These are phyloP conservation scores for Micropoecilia bifurca DNA, from an alignment of 2,797 vertebrate species.

Conservation along the genomic window DNA sequence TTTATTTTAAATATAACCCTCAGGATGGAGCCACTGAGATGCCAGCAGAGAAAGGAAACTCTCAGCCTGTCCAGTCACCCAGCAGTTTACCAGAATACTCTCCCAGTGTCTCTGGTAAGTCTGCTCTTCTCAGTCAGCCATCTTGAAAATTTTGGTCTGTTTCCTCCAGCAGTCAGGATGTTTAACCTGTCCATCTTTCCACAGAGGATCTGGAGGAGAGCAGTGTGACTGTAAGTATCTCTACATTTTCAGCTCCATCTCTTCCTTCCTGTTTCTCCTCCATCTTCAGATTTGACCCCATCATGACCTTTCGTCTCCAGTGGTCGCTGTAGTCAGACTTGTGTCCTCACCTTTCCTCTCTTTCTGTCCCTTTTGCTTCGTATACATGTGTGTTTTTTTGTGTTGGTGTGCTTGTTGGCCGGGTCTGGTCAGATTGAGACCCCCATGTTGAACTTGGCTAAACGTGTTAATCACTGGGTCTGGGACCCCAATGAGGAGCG, in stretches of 20 bases:
- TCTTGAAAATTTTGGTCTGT: background rate
- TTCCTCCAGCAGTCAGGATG: background rate
- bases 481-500: slow-evolving; percentile 99
- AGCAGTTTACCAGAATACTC: slow-evolving; percentile 66
- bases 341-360: slow-evolving; percentile 76
- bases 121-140: background rate
- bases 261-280: slow-evolving; percentile 56
- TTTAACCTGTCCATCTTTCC: slow-evolving; percentile 3
- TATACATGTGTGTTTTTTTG: slow-evolving; percentile 41
- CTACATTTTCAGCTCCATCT: slow-evolving; percentile 1
- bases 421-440: slow-evolving; percentile 83
- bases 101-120: slow-evolving; percentile 73
- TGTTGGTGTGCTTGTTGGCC: slow-evolving; percentile 42
- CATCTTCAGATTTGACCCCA: slow-evolving; percentile 63
- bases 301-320: slow-evolving; percentile 66
- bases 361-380: slow-evolving; percentile 67
- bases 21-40: slow-evolving; percentile 50
- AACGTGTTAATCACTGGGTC: slow-evolving; percentile 94
- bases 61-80: slow-evolving; percentile 21
- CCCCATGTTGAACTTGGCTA: slow-evolving; percentile 85
- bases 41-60: slow-evolving; percentile 34
- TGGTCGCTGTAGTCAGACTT: slow-evolving; percentile 68
- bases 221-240: slow-evolving; percentile 78
- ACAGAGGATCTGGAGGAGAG: slow-evolving; percentile 79
- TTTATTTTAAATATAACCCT: slow-evolving; percentile 31